phyloP scores from a whole-genome alignment of 1,140 invertebrate genomes.

The Ceratina australensis region DNA sequence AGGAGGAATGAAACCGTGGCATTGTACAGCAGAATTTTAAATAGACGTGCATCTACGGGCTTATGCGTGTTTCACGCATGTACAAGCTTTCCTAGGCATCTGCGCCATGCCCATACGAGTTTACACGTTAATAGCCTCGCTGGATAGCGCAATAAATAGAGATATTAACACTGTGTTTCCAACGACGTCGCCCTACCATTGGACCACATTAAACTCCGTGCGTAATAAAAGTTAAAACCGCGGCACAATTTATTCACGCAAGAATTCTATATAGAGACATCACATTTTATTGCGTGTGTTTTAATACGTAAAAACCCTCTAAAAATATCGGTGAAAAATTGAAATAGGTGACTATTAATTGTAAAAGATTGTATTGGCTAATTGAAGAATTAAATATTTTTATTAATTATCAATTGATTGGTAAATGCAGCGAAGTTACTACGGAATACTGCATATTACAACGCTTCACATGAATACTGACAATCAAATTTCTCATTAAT shows the following conservation, averaged over 20 bases:
- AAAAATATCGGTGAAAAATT: too few species aligned
- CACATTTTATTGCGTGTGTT: too few species aligned
- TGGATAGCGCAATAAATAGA: slow-evolving; percentile 53
- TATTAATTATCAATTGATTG: too few species aligned
- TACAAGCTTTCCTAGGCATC: slow-evolving; percentile 18
- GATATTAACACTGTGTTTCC: slow-evolving; percentile 59
- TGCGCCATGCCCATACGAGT: slow-evolving; percentile 29
- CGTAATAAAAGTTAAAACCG: slow-evolving; percentile 51
- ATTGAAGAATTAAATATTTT: too few species aligned
- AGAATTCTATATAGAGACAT: too few species aligned
- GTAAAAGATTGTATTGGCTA: too few species aligned
- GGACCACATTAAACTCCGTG: not conserved
- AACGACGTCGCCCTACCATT: not conserved
- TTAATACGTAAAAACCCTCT: too few species aligned
- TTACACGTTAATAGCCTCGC: slow-evolving; percentile 48
- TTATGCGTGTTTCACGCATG: slow-evolving; percentile 35
- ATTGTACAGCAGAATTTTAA: slow-evolving; percentile 16
- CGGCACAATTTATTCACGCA: too few species aligned
- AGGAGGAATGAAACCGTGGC: not conserved
- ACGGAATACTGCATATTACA: not conserved
- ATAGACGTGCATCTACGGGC: slow-evolving; percentile 33
- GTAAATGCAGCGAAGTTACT: too few species aligned
- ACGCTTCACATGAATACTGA: not conserved
- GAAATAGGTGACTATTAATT: too few species aligned
- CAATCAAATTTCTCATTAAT: not conserved